phyloP scores from a whole-genome alignment of 2,888 invertebrate species.

The Candidula unifasciata region DNA sequence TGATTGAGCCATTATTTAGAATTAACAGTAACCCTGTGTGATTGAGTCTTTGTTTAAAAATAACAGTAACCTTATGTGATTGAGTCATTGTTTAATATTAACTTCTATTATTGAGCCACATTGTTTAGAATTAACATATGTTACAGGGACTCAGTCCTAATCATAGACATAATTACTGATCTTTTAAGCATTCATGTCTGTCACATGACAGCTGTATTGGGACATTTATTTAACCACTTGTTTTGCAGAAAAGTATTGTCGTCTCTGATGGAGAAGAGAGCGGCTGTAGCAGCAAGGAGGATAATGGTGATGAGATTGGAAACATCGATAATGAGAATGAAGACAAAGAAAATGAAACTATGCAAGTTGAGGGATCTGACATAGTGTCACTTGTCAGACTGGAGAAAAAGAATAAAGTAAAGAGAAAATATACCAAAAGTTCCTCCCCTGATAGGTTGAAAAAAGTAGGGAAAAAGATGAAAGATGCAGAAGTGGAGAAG shows the following conservation, averaged over 20 bases:
- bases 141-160: too few species aligned
- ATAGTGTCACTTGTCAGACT: background rate
- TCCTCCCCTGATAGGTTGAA: constrained; percentile 40
- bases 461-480: constrained; percentile 24
- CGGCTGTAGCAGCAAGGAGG: constrained; percentile 42
- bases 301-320: constrained; percentile 39
- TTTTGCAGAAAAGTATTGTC: constrained; percentile 9
- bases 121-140: too few species aligned
- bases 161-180: too few species aligned
- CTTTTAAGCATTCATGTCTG: background rate
- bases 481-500: constrained; percentile 14
- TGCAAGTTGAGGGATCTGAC: background rate
- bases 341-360: constrained; percentile 14
- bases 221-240: background rate
- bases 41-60: too few species aligned
- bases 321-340: constrained; percentile 35
- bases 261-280: constrained; percentile 41
- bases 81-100: too few species aligned
- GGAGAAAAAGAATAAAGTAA: constrained; percentile 34
- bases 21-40: too few species aligned
- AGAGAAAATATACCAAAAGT: constrained; percentile 8
- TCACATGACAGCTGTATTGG: background rate
- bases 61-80: too few species aligned
- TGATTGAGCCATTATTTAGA: too few species aligned
- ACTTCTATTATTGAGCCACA: too few species aligned